Conservation (phyloP, 2,888 invertebrate genomes). For the Hirtodrosophila cameraria region DNA sequence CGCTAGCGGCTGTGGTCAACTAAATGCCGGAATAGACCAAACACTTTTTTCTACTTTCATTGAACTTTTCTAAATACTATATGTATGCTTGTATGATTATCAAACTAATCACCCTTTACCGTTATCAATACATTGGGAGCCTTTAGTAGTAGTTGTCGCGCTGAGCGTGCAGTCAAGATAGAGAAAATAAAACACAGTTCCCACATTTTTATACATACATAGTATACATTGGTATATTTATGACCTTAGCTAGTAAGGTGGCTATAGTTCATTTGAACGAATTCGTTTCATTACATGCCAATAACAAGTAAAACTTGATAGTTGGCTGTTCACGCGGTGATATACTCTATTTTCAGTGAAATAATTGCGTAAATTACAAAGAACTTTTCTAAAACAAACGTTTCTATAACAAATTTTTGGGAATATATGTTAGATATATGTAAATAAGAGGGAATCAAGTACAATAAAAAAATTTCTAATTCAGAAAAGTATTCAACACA, state of each 20-base stretch:
- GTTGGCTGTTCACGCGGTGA: no score
- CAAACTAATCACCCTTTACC: constrained; percentile 40
- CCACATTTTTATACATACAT: constrained; percentile 28
- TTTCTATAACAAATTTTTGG: no score
- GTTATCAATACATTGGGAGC: constrained; percentile 36
- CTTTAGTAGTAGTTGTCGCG: neutral
- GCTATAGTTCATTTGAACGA: constrained; percentile 34
- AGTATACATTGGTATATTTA: constrained; percentile 5
- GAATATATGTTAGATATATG: no score
- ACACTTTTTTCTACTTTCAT: constrained; percentile 17
- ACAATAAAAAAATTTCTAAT: no score
- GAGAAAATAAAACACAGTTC: constrained; percentile 14
- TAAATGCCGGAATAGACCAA: constrained; percentile 18
- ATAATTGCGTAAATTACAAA: no score
- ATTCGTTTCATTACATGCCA: constrained; percentile 25
- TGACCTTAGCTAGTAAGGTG: constrained; percentile 34
- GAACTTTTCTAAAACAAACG: no score
- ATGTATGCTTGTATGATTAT: constrained; percentile 20
- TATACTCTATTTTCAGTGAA: no score
- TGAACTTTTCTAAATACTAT: constrained; percentile 15
- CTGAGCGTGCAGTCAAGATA: constrained; percentile 15
- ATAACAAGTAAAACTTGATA: constrained; percentile 12
- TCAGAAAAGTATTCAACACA: no score
- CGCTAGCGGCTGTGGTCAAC: constrained; percentile 40
- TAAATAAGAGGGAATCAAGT: no score